These are phyloP conservation scores for Anas platyrhynchos DNA, from an alignment of 2,113 vertebrate genomes.

Conservation along the genomic window DNA sequence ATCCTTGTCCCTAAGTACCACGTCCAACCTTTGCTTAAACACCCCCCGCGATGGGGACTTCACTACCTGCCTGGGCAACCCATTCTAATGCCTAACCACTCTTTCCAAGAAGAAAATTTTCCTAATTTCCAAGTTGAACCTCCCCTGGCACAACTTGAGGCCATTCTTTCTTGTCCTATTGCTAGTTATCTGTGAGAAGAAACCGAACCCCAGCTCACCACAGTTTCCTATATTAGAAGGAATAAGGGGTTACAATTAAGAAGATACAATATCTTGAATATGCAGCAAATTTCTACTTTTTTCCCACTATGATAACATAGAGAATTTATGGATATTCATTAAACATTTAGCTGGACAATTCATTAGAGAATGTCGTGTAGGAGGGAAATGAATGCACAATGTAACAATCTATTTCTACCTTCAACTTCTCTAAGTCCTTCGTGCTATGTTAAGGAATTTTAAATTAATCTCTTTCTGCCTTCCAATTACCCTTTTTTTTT, in stretches of 20 bases:
- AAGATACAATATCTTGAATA: not conserved
- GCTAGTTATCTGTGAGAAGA: no score
- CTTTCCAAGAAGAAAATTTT: no score
- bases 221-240: not conserved
- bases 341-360: not conserved
- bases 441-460: not conserved
- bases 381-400: not conserved
- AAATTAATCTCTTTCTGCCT: not conserved
- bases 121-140: no score
- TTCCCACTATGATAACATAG: not conserved
- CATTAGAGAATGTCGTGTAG: not conserved
- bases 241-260: not conserved
- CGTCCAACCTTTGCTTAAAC: no score
- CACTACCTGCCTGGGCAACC: no score
- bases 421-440: not conserved
- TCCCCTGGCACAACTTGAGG: no score
- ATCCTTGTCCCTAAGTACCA: no score
- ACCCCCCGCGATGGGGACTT: no score
- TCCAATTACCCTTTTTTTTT: not conserved
- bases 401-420: not conserved
- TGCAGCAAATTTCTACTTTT: not conserved
- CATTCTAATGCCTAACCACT: no score
- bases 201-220: no score
- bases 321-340: not conserved
- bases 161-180: no score